These are phyloP conservation scores for Onychomys leucogaster DNA, from an alignment of 2,797 vertebrate species.

Conservation along the genomic window DNA sequence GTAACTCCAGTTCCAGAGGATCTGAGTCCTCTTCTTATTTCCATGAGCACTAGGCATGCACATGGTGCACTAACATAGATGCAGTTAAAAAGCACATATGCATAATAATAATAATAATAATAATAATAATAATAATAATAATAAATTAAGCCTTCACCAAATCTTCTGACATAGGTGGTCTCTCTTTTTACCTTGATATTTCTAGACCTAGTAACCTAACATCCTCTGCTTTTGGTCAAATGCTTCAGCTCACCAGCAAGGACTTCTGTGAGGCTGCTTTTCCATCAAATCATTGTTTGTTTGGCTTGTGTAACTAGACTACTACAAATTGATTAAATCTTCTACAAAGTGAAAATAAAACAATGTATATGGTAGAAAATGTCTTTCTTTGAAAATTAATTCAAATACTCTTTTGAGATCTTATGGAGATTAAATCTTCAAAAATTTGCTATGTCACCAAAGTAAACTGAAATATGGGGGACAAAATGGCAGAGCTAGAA, in stretches of 20 bases:
- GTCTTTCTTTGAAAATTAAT: neutral
- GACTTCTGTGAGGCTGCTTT: neutral
- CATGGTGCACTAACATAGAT: too few species aligned
- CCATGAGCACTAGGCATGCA: neutral
- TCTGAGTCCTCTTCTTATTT: neutral
- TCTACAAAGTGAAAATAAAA: neutral
- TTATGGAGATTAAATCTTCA: neutral
- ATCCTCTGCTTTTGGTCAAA: neutral
- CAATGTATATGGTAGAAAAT: neutral
- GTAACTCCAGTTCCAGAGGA: neutral
- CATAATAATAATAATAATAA: too few species aligned
- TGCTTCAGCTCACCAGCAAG: neutral
- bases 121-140: too few species aligned
- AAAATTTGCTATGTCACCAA: neutral
- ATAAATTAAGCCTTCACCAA: neutral
- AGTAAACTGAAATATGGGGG: neutral
- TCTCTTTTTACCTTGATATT: neutral
- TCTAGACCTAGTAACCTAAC: neutral
- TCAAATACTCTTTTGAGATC: neutral
- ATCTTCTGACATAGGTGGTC: neutral
- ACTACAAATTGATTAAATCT: neutral
- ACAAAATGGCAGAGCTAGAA: neutral
- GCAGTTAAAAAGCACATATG: neutral
- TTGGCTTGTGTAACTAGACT: neutral
- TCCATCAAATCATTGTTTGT: neutral